phyloP scores from a whole-genome alignment of 2,888 invertebrate genomes.

The Aleiodes leptofemur region DNA sequence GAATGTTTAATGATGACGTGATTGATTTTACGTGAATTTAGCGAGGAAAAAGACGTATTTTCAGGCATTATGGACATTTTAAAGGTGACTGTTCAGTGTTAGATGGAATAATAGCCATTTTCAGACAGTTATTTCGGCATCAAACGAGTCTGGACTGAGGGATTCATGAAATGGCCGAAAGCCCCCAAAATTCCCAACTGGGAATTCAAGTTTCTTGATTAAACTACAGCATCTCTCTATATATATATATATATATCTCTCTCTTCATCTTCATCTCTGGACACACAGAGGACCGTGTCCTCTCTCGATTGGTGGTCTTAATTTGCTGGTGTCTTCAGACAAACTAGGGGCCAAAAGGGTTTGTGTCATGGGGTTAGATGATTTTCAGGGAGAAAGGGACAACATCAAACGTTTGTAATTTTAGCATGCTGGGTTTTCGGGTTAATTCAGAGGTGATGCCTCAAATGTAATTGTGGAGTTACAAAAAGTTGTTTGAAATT shows the following conservation, averaged over 20 bases:
- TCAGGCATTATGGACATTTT: neutral
- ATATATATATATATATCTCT: no score
- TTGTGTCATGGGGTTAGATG: conserved; percentile 1
- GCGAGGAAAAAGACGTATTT: neutral
- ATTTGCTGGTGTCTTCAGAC: neutral
- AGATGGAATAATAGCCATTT: no score
- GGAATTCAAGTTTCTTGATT: conserved; percentile 10
- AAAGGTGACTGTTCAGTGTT: neutral
- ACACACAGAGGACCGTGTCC: neutral
- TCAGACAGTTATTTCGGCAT: no score
- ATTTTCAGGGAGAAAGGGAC: conserved; percentile 2
- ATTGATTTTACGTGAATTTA: no score
- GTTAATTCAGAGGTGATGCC: neutral
- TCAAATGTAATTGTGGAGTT: no score
- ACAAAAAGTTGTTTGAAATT: no score
- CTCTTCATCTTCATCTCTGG: no score
- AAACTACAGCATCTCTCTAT: neutral
- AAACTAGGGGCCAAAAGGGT: no score
- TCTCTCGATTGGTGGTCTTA: conserved; percentile 17
- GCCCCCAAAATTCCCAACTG: neutral
- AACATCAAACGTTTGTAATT: neutral
- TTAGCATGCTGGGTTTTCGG: neutral
- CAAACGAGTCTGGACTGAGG: no score
- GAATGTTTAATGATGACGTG: neutral
- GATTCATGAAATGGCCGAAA: conserved; percentile 5